Evolutionary conservation across 2,888 invertebrate species (phyloP).

Genomic region (Protonemura montana): DNA sequence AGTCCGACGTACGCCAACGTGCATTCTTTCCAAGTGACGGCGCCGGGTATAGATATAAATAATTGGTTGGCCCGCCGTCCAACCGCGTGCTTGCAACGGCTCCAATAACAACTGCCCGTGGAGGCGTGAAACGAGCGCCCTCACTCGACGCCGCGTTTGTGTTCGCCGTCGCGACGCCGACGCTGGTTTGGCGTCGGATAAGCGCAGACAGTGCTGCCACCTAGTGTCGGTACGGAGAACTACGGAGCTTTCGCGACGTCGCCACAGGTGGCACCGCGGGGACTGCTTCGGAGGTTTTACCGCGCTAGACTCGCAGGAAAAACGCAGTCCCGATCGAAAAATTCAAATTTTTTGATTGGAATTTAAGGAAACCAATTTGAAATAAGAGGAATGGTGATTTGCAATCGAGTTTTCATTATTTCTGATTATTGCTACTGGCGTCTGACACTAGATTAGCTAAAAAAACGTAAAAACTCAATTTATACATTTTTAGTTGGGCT

Average conservation of each 20-base stretch:
- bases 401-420: too few species aligned
- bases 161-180: conserved; percentile 7
- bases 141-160: conserved; percentile 15
- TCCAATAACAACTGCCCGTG: conserved; percentile 19
- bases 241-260: background rate
- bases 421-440: too few species aligned
- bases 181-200: conserved; percentile 15
- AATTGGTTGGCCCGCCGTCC: background rate
- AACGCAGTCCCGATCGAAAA: too few species aligned
- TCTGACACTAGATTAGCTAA: too few species aligned
- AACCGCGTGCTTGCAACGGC: background rate
- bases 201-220: conserved; percentile 8
- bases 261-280: background rate
- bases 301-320: background rate
- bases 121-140: conserved; percentile 5
- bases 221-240: conserved; percentile 32
- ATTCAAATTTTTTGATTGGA: too few species aligned
- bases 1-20: background rate
- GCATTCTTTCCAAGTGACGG: background rate
- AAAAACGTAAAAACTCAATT: too few species aligned
- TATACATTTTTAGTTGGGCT: too few species aligned
- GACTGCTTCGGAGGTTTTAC: background rate
- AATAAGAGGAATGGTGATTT: too few species aligned
- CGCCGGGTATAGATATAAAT: background rate
- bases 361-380: too few species aligned